Percentiles rank a stretch among this genome's conserved stretches.
phyloP scores from a whole-genome alignment of 2,797 vertebrate genomes.

The Anniella stebbinsi region DNA sequence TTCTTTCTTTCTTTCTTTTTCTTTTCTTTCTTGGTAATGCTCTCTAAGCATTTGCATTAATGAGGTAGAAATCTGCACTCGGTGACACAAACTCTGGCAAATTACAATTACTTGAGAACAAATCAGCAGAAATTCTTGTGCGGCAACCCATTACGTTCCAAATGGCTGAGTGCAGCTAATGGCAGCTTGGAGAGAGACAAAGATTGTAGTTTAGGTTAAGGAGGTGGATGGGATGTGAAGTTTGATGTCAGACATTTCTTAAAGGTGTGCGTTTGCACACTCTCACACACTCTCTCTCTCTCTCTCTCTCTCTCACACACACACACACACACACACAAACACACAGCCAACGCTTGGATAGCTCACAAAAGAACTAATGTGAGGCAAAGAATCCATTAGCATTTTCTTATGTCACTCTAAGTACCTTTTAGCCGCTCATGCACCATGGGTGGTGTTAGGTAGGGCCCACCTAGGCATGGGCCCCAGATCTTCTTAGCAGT shows the following conservation, averaged over 20 bases:
- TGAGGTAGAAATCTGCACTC: conserved; percentile 31
- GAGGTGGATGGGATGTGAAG: not conserved
- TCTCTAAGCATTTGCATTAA: conserved; percentile 32
- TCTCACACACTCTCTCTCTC: too few relatives aligned
- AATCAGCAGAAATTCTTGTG: not conserved
- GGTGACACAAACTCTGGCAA: conserved; percentile 42
- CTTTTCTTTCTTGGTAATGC: not conserved
- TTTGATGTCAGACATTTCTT: not conserved
- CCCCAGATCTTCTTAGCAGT: too few relatives aligned
- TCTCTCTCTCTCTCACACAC: too few relatives aligned
- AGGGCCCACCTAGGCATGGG: too few relatives aligned
- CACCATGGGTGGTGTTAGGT: too few relatives aligned
- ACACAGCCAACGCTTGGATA: not conserved
- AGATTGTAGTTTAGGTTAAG: not conserved
- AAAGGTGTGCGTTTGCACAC: not conserved
- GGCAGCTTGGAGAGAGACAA: not conserved
- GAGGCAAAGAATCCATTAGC: too few relatives aligned
- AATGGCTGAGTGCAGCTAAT: not conserved
- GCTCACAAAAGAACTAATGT: not conserved
- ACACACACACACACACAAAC: not conserved
- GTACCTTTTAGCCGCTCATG: not conserved
- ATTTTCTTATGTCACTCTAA: not conserved
- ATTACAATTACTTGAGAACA: conserved; percentile 20
- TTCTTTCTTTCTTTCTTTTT: not conserved
- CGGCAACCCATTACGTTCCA: not conserved